Conservation (phyloP, 2,797 vertebrate species). For the Mastacembelus armatus region DNA sequence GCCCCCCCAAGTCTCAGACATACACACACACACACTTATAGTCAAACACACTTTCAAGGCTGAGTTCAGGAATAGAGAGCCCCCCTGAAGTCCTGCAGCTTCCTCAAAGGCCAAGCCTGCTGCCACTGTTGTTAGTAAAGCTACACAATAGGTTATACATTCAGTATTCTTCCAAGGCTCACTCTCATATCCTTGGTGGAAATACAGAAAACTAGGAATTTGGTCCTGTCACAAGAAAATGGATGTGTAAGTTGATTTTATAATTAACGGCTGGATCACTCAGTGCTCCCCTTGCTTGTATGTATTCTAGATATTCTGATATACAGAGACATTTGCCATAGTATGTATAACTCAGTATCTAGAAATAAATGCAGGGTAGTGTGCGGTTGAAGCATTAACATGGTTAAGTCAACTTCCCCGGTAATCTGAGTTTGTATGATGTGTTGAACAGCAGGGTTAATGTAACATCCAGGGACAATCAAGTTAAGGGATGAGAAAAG, state of each 20-base stretch:
- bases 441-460: too few relatives aligned
- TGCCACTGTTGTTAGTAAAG: constrained; percentile 52
- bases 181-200: constrained; percentile 15
- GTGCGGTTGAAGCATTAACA: neutral
- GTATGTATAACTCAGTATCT: too few relatives aligned
- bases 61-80: constrained; percentile 61
- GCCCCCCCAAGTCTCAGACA: constrained; percentile 43
- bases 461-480: too few relatives aligned
- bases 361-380: neutral
- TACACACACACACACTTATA: constrained; percentile 27
- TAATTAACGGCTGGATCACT: neutral
- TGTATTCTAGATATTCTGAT: too few relatives aligned
- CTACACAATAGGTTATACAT: constrained; percentile 58
- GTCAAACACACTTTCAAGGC: constrained; percentile 67
- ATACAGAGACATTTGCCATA: too few relatives aligned
- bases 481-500: too few relatives aligned
- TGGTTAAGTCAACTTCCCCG: neutral
- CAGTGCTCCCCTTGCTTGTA: too few relatives aligned
- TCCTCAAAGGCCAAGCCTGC: constrained; percentile 77
- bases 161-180: constrained; percentile 46
- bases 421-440: neutral
- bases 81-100: constrained; percentile 80
- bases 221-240: neutral
- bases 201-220: neutral
- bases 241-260: constrained; percentile 1